Evolutionary conservation across 2,113 vertebrate species (phyloP), one percentile per base, ranked within the genome.

Genomic region (Anhinga rufa): DNA sequence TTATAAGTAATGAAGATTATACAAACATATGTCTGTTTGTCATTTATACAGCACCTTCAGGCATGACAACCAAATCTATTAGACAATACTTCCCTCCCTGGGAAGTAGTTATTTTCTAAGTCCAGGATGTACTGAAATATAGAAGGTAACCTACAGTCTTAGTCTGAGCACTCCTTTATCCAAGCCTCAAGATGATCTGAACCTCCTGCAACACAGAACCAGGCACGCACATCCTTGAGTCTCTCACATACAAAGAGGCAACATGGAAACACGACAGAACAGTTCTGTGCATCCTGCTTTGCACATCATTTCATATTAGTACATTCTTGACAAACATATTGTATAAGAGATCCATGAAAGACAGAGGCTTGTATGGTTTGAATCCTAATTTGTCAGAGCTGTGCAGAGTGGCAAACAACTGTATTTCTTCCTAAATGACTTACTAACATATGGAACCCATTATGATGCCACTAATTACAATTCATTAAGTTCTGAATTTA

Each of bases 1-100:
- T 96, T 96, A 97, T 98, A 98, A 96, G 97, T 97, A 98, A 98
- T 96, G 94, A 96, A 97, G 96, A 98, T 98, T 97, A 97, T 96
- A 95, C 97, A 98, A 98, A 98, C 97, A 97, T 64, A 93, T 91
- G 95, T 98, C 96, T 97, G 97, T 97, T 98, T 98, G 96, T 97
- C 97, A 94, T 97, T 97, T 98, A 96, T 95, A 86, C 68, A 91
- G 95, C 94, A 97, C 97, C 96, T 95, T 96, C 92, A 97, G 94
- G 91, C 96, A 96, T 93, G 93, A 92, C 91, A 90, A 80, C 72
- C 77, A 72, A 91, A 89, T 95, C 96, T 94, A 88, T 77, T 68
- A 75, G 82, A 95, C 94, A 86, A 92, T 60, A 65, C 75, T 87
- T 83, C 32, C 71, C 92, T 95, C 66, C 79, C 40, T 84, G 91